phyloP scores from a whole-genome alignment of 2,113 vertebrate genomes.

The Leptobrachium leishanense region DNA sequence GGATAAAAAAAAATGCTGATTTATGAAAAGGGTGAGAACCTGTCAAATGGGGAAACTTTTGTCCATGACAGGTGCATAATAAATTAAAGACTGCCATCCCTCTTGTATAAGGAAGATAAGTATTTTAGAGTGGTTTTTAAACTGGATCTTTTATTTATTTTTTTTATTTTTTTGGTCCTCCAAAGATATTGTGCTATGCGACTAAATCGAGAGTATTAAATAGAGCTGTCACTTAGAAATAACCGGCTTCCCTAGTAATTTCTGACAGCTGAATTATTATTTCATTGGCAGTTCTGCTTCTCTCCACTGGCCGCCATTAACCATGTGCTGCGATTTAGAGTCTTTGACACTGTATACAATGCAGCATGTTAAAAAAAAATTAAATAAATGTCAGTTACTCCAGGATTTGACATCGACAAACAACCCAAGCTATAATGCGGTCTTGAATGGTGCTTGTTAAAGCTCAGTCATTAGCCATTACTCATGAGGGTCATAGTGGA shows the following conservation, averaged over 20 bases:
- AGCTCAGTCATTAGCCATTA: slow-evolving; percentile 16
- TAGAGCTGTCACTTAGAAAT: neutral
- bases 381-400: neutral
- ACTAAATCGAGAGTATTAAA: neutral
- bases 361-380: slow-evolving; percentile 15
- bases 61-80: too few species aligned
- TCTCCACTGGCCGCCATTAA: too few species aligned
- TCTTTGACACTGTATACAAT: neutral
- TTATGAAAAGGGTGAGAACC: too few species aligned
- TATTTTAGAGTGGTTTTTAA: too few species aligned
- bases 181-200: neutral
- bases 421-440: neutral
- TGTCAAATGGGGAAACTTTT: too few species aligned
- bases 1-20: too few species aligned
- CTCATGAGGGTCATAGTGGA: slow-evolving; percentile 22
- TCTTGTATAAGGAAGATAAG: too few species aligned
- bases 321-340: too few species aligned
- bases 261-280: neutral
- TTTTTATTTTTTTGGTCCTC: neutral
- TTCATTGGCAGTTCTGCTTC: too few species aligned
- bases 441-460: slow-evolving; percentile 39
- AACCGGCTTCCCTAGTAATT: neutral
- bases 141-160: neutral
- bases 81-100: too few species aligned
- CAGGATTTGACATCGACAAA: slow-evolving; percentile 1